Evolutionary conservation across 2,888 invertebrate species (phyloP).

Genomic region (Agrotis ipsilon): DNA sequence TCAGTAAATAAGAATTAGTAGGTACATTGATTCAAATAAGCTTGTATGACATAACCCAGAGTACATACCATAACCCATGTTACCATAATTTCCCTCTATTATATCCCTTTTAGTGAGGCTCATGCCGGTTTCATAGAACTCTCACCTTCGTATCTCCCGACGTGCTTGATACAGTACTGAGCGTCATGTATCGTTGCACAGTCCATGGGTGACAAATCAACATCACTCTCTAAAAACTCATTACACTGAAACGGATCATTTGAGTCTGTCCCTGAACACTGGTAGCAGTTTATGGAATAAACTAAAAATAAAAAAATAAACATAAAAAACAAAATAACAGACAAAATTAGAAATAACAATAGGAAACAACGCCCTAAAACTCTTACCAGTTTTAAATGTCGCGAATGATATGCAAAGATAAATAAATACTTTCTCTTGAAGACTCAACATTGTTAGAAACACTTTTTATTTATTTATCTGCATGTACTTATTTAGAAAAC

Average conservation of each 20-base stretch:
- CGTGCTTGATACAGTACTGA: slow-evolving; percentile 97
- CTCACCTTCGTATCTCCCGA: slow-evolving; percentile 97
- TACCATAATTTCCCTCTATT: neutral
- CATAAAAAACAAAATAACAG: slow-evolving; percentile 66
- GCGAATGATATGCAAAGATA: slow-evolving; percentile 66
- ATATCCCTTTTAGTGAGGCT: slow-evolving; percentile 16
- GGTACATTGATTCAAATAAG: neutral
- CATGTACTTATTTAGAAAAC: slow-evolving; percentile 25
- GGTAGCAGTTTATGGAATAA: slow-evolving; percentile 95
- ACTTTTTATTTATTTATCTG: slow-evolving; percentile 28
- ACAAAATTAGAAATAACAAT: slow-evolving; percentile 61
- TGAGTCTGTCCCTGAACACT: slow-evolving; percentile 96
- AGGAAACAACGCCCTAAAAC: slow-evolving; percentile 74
- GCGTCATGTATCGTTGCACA: slow-evolving; percentile 96
- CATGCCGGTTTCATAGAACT: slow-evolving; percentile 41
- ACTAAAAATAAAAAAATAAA: slow-evolving; percentile 87
- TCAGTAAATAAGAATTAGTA: neutral
- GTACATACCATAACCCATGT: no score
- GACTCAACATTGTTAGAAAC: slow-evolving; percentile 63
- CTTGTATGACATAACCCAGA: neutral
- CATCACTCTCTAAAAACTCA: slow-evolving; percentile 93
- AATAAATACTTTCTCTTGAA: slow-evolving; percentile 59
- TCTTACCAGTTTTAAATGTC: slow-evolving; percentile 76
- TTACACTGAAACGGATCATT: slow-evolving; percentile 95
- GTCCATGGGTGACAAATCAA: slow-evolving; percentile 92